Evolutionary conservation across 30 jellyfish, hydroid and myxozoan genomes (phyloP), one percentile per base, ranked within the genome.

Genomic region (Aurelia coerulea): DNA sequence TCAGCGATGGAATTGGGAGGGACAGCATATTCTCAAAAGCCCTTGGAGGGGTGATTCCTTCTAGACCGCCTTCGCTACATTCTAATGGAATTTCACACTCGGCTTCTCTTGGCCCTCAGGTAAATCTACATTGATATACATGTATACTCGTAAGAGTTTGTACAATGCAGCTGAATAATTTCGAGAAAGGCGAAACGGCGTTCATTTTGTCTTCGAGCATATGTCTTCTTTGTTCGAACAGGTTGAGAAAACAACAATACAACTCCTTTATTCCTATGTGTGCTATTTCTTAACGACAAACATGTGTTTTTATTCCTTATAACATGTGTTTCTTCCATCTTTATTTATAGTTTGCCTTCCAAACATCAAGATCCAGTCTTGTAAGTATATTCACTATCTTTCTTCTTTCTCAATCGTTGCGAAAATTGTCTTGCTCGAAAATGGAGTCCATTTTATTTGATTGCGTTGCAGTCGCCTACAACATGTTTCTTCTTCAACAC

Each of bases 81-180:
- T 88, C 96, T 63, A 87, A 77, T 83, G 96, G 96, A 71, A 88
- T 88, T 65, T 78, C 96, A n/a, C 91, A 78, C 79, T 63, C 91
- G 42, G 80, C 87, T 35, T 88, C 96, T 18, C 91, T 88, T 63
- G 96, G 96, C 54, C 84, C 96, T 78, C 96, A 88, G 91, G 96
- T 88, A 78, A 72, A 60, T n/a, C 67, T 76, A 35, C 37, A 42
- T 29, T 56, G 23, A 58, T 52, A 39, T 34, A 17, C 14, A 1
- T 46, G 31, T 76, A 46, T 68, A 19, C 82, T 54, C 37, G 31
- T 65, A 29, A 70, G 10, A 63, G 81, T 73, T 74, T 62, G 81
- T 62, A 31, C 87, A 66, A 49, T 81, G 58, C 94, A 85, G 88
- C 88, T 85, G 88, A 74, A 85, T 74, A 85, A 76, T 88, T 73